Evolutionary conservation across 1,140 invertebrate genomes (phyloP).

Genomic region (Megalopta genalis): DNA sequence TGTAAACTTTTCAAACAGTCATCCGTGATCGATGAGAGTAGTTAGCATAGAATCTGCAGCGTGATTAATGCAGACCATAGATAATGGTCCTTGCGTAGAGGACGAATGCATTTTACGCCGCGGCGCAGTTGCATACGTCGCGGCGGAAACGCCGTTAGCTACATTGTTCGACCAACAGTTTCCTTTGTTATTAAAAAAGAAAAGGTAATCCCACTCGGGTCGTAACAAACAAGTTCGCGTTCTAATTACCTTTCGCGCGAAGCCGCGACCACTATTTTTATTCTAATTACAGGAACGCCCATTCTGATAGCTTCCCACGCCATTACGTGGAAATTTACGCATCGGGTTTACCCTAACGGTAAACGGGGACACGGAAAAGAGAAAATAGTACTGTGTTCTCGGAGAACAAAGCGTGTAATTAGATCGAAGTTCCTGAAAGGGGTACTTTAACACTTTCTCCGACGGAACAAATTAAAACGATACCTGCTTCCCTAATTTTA

Average conservation of each 20-base stretch:
- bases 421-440: not conserved
- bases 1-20: too few relatives aligned
- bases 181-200: not conserved
- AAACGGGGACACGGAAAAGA: not conserved
- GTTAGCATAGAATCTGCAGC: too few relatives aligned
- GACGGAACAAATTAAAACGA: not conserved
- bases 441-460: not conserved
- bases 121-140: too few relatives aligned
- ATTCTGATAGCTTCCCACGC: not conserved
- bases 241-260: conserved; percentile 4
- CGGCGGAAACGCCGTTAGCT: not conserved
- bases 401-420: not conserved
- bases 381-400: not conserved
- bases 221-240: not conserved
- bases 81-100: not conserved
- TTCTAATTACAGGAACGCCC: conserved; percentile 19
- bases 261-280: not conserved
- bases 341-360: not conserved
- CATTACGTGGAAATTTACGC: conserved; percentile 13
- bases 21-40: too few relatives aligned
- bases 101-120: not conserved
- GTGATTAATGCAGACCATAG: not conserved
- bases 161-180: not conserved
- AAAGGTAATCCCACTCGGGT: not conserved
- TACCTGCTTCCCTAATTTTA: not conserved